These are phyloP conservation scores for Drosophila athabasca DNA, from an alignment of 1,140 invertebrate genomes.

Conservation along the genomic window DNA sequence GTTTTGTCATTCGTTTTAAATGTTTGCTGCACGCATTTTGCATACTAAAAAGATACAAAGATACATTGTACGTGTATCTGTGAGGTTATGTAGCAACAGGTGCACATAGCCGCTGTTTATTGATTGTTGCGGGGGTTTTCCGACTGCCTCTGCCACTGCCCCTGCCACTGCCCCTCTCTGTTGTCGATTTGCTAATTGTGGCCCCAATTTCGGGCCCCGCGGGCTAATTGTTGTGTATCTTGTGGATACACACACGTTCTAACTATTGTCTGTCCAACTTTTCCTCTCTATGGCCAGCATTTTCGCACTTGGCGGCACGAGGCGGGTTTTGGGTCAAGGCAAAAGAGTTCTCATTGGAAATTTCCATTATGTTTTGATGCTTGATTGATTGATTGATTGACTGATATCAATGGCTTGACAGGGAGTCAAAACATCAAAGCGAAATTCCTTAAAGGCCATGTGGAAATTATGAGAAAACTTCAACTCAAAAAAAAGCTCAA, in stretches of 20 bases:
- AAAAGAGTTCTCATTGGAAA: conserved; percentile 21
- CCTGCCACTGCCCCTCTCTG: conserved; percentile 1
- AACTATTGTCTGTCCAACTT: conserved; percentile 7
- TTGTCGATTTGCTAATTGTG: conserved; percentile 54
- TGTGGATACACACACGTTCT: conserved; percentile 18
- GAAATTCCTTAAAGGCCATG: not conserved
- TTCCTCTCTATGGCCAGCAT: conserved; percentile 13
- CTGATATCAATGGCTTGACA: conserved; percentile 16
- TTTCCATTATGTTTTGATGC: conserved; percentile 21
- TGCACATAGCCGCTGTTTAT: conserved; percentile 52
- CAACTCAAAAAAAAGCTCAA: not conserved
- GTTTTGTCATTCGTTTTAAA: conserved; percentile 42
- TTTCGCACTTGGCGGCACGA: conserved; percentile 18
- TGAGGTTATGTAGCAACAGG: conserved; percentile 57
- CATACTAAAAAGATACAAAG: conserved; percentile 50
- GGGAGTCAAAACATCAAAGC: conserved; percentile 16
- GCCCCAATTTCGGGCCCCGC: conserved; percentile 18
- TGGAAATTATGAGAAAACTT: conserved; percentile 7
- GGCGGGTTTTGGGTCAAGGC: conserved; percentile 42
- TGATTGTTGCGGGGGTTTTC: conserved; percentile 26
- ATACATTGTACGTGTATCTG: conserved; percentile 27
- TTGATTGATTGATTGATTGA: conserved; percentile 42
- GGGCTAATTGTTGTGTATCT: conserved; percentile 32
- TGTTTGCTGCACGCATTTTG: conserved; percentile 50
- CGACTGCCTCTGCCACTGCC: not conserved